These are phyloP conservation scores for Gambusia yucatana DNA, from an alignment of 2,797 vertebrate species.

Conservation along the genomic window DNA sequence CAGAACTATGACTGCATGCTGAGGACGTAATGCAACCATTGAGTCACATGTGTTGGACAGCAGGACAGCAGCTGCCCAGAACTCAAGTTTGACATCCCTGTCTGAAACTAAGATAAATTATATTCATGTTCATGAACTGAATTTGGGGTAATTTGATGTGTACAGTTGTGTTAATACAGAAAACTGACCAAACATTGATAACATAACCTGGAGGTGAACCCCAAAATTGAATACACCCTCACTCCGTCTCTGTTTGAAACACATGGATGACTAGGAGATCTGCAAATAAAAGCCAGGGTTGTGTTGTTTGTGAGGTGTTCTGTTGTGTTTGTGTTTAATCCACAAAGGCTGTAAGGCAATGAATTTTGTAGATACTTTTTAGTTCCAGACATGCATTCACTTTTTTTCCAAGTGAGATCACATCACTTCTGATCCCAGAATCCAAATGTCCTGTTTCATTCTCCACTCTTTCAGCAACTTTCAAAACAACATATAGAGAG, in stretches of 20 bases:
- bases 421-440: conserved; percentile 2
- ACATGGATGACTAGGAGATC: background rate
- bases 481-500: conserved; percentile 28
- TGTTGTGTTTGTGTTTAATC: background rate
- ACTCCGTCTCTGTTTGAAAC: background rate
- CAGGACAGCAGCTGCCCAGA: background rate
- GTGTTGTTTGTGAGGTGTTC: background rate
- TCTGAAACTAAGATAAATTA: background rate
- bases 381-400: background rate
- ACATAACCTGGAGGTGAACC: background rate
- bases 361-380: background rate
- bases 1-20: background rate
- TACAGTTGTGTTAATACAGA: background rate
- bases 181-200: background rate
- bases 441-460: conserved; percentile 10
- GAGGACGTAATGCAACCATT: background rate
- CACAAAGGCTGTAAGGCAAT: background rate
- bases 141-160: background rate
- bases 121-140: background rate
- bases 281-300: conserved; percentile 2
- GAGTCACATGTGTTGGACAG: background rate
- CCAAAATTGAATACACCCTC: background rate
- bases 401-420: background rate
- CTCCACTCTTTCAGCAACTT: conserved; percentile 23
- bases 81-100: background rate